Evolutionary conservation across 1,140 invertebrate genomes (phyloP).

Genomic region (Listronotus bonariensis): DNA sequence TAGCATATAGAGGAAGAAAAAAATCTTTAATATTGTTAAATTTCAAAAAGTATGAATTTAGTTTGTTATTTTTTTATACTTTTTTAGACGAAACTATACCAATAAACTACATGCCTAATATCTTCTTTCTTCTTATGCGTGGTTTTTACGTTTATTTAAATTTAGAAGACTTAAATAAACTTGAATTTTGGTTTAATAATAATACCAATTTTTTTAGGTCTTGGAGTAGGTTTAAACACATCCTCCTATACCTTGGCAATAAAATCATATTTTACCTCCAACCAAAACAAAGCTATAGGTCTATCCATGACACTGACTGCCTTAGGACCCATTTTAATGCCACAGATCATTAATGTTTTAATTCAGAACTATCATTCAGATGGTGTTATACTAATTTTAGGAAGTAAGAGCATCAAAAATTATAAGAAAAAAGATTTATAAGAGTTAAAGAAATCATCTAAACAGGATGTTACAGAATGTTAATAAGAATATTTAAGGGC

Average conservation of each 20-base stretch:
- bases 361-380: slow-evolving; percentile 52
- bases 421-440: too few species aligned
- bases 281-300: slow-evolving; percentile 56
- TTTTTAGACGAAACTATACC: too few species aligned
- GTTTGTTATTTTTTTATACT: too few species aligned
- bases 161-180: background rate
- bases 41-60: too few species aligned
- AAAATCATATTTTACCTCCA: slow-evolving; percentile 58
- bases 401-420: slow-evolving; percentile 53
- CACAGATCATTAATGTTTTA: slow-evolving; percentile 54
- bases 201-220: slow-evolving; percentile 56
- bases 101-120: too few species aligned
- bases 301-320: slow-evolving; percentile 57
- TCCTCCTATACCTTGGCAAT: slow-evolving; percentile 62
- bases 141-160: background rate
- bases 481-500: too few species aligned
- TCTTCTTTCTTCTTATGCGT: background rate
- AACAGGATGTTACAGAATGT: too few species aligned
- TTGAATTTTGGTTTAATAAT: slow-evolving; percentile 6
- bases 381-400: slow-evolving; percentile 57
- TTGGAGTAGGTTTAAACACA: slow-evolving; percentile 64
- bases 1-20: too few species aligned
- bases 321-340: slow-evolving; percentile 59
- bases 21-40: too few species aligned
- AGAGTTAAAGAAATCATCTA: too few species aligned